Evolutionary conservation across 2,113 vertebrate genomes (phyloP), one percentile per base, ranked within the genome.

Genomic region (Malurus alboscapulatus): DNA sequence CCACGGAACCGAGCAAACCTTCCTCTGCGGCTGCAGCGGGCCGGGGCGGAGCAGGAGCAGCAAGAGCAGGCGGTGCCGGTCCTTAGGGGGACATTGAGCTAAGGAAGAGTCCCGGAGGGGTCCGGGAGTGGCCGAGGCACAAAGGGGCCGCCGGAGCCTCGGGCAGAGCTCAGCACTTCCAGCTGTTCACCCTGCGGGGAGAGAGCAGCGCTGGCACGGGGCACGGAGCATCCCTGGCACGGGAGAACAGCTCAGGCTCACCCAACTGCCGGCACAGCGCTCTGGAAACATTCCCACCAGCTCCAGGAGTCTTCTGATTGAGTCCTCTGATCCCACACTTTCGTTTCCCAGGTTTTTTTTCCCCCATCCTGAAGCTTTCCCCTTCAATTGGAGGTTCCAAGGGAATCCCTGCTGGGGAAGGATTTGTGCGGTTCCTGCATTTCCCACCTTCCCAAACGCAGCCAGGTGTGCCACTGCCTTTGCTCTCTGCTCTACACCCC

Each of bases 171-270:
- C 95, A 96, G 2, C 93, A 95, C 85, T 94, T 96, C 94, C 93
- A 96, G 91, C 93, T 96, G 91, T 95, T 96, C 40, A 71, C 90
- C 95, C 94, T 95, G 94, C 67, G 75, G 84, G 95, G 89, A 95
- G 89, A 96, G 89, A 93, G 92, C 27, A 91, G 1, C 0, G 34
- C 58, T 84, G 7, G 95, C 62, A 89, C 63, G 87, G 62, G 48
- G 38, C 38, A 38, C 38, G 38, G 38, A 87, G 69, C 69, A 54
- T 48, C 44, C 2, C 4, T 11, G 34, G 30, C 32, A 20, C 18
- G 9, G n/a, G 79, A 18, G 4, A 65, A 6, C 54, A n/a, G 78
- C 78, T n/a, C 24, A 0, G 0, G 16, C 26, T 73, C 10, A n/a
- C 82, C 54, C 47, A 21, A 61, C 11, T 18, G 17, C 34, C 3